These are phyloP conservation scores for Pseudachorutes palmiensis DNA, from an alignment of 1,140 invertebrate genomes.

Conservation along the genomic window DNA sequence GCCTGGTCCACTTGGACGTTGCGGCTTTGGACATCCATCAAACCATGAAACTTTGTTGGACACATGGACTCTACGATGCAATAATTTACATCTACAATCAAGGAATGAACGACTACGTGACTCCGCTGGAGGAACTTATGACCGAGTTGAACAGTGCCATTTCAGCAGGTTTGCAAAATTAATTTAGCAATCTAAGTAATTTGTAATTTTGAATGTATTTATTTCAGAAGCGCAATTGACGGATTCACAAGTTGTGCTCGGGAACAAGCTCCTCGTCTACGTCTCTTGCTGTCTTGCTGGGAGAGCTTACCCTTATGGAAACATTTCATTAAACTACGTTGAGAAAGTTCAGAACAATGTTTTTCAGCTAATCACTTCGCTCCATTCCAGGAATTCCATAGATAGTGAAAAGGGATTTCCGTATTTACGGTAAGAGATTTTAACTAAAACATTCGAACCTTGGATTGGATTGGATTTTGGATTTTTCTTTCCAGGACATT, in stretches of 20 bases:
- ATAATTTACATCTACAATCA: slow-evolving; percentile 81
- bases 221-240: slow-evolving; percentile 39
- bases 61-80: slow-evolving; percentile 71
- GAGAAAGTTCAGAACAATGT: slow-evolving; percentile 65
- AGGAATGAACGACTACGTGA: slow-evolving; percentile 72
- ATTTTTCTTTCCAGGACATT: slow-evolving; percentile 53
- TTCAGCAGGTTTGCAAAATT: slow-evolving; percentile 37
- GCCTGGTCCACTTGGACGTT: slow-evolving; percentile 72
- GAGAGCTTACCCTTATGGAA: slow-evolving; percentile 75
- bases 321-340: slow-evolving; percentile 62
- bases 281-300: slow-evolving; percentile 88
- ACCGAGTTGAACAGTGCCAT: slow-evolving; percentile 48
- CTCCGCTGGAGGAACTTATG: slow-evolving; percentile 70
- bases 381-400: slow-evolving; percentile 58
- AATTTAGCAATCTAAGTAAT: background rate
- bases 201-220: background rate
- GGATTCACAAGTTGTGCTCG: slow-evolving; percentile 49
- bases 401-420: slow-evolving; percentile 66
- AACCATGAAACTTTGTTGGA: slow-evolving; percentile 69
- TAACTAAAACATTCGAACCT: too few species aligned
- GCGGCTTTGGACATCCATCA: slow-evolving; percentile 82
- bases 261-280: slow-evolving; percentile 64
- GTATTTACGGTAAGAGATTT: slow-evolving; percentile 51
- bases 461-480: background rate
- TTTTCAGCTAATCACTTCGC: slow-evolving; percentile 45